Evolutionary conservation across 2,113 vertebrate genomes (phyloP).

Genomic region (Chaetorhynchus papuensis): DNA sequence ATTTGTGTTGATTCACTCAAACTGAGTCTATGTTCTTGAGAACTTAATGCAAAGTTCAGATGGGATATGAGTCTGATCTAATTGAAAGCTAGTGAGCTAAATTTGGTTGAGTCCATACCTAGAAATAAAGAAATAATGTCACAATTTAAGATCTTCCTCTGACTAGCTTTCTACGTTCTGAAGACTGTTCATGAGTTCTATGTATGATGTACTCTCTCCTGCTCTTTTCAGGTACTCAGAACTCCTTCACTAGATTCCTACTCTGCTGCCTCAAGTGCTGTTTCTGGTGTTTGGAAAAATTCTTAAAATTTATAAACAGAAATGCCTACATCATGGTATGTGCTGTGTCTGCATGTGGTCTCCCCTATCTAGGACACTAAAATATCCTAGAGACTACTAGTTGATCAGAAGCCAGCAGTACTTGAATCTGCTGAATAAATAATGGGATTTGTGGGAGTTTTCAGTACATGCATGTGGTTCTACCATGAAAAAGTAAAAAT

Average conservation of each 20-base stretch:
- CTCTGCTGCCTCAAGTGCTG: constrained; percentile 92
- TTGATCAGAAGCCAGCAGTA: background rate
- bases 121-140: background rate
- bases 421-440: background rate
- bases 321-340: constrained; percentile 98
- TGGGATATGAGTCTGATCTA: background rate
- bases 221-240: constrained; percentile 78
- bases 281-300: constrained; percentile 95
- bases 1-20: background rate
- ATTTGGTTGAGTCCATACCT: background rate
- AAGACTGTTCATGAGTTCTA: background rate
- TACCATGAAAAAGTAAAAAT: background rate
- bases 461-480: background rate
- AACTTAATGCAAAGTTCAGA: background rate
- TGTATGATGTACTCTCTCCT: background rate
- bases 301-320: constrained; percentile 94
- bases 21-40: background rate
- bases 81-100: background rate
- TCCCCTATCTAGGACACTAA: background rate
- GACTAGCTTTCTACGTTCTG: background rate
- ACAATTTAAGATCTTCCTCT: background rate
- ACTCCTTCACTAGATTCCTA: constrained; percentile 78
- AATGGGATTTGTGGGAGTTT: background rate
- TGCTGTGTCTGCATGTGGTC: background rate
- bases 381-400: background rate